Conservation (phyloP, 2,888 invertebrate genomes). For the Antitype chi region DNA sequence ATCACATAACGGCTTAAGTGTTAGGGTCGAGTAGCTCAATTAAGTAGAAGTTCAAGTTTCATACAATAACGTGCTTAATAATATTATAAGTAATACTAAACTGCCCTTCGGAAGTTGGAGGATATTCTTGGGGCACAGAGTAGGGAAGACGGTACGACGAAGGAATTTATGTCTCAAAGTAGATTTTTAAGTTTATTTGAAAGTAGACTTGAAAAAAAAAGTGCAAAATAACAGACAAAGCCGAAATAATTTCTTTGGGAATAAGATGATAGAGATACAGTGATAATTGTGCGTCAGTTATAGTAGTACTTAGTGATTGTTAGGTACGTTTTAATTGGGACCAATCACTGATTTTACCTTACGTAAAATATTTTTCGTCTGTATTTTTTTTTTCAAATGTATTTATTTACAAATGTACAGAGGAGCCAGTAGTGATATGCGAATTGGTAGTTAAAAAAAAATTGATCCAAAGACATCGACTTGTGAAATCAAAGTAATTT, state of each 20-base stretch:
- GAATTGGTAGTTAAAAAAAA: too few species aligned
- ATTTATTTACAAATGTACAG: too few species aligned
- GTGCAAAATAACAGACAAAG: background rate
- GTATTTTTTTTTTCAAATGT: too few species aligned
- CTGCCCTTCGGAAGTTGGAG: slow-evolving; percentile 62
- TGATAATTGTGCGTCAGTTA: too few species aligned
- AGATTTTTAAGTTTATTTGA: background rate
- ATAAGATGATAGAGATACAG: too few species aligned
- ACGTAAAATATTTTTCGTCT: too few species aligned
- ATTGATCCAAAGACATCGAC: too few species aligned
- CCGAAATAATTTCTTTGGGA: background rate
- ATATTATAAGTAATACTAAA: slow-evolving; percentile 64
- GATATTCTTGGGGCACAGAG: slow-evolving; percentile 49
- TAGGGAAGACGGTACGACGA: slow-evolving; percentile 32
- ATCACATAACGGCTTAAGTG: slow-evolving; percentile 61
- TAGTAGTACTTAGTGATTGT: background rate
- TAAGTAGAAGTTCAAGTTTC: slow-evolving; percentile 62
- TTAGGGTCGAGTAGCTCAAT: slow-evolving; percentile 62
- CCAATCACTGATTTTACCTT: background rate
- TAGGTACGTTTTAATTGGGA: background rate
- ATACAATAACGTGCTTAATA: slow-evolving; percentile 64
- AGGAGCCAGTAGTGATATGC: too few species aligned
- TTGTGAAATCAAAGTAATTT: too few species aligned
- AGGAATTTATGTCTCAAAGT: background rate
- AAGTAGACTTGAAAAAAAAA: background rate